phyloP scores from a whole-genome alignment of 1,140 invertebrate genomes.

The Stratiolaelaps scimitus region DNA sequence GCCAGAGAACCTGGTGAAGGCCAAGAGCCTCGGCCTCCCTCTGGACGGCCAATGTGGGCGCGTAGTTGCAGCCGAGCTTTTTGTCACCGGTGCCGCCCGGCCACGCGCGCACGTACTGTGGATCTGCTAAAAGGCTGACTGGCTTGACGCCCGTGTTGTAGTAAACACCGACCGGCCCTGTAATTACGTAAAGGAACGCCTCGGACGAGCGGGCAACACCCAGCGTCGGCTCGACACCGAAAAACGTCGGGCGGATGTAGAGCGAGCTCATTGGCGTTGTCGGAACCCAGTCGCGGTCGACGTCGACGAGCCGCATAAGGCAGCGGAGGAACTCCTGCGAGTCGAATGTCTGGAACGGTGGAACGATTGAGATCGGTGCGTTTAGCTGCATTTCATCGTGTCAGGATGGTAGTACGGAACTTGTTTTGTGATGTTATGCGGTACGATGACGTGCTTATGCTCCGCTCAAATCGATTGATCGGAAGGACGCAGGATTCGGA shows the following conservation, averaged over 20 bases:
- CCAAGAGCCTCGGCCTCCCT: conserved; percentile 61
- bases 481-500: too few relatives aligned
- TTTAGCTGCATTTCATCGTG: too few relatives aligned
- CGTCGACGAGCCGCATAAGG: conserved; percentile 66
- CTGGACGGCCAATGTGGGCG: conserved; percentile 48
- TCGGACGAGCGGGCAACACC: conserved; percentile 70
- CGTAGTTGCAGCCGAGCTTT: conserved; percentile 74
- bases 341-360: conserved; percentile 57
- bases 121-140: conserved; percentile 65
- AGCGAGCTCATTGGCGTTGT: conserved; percentile 68
- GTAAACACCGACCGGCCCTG: conserved; percentile 84
- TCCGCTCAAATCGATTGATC: too few relatives aligned
- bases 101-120: conserved; percentile 71
- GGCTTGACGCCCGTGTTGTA: conserved; percentile 61
- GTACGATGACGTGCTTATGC: too few relatives aligned
- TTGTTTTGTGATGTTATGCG: too few relatives aligned
- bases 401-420: too few relatives aligned
- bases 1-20: conserved; percentile 91
- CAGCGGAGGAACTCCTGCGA: conserved; percentile 72
- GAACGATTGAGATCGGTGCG: not conserved
- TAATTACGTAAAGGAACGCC: conserved; percentile 75
- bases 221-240: conserved; percentile 87
- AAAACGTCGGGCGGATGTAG: conserved; percentile 89
- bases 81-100: conserved; percentile 84
- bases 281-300: conserved; percentile 97